Evolutionary conservation across 2,113 vertebrate species (phyloP).

Genomic region (Felis catus): F.catus_Fca126_mat1.0 CM031421.1:27836001-27836500

Average conservation of each 20-base stretch:
- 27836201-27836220: slow-evolving; percentile 40
- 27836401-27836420: slow-evolving; percentile 12
- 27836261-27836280: slow-evolving; percentile 19
- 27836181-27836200: slow-evolving; percentile 19
- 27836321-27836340: not conserved
- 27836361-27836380: slow-evolving; percentile 73
- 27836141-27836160: not conserved
- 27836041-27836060: not conserved
- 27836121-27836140: slow-evolving; percentile 2
- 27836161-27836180: not conserved
- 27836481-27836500: not conserved
- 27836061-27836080: not conserved
- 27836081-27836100: not conserved
- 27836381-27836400: slow-evolving; percentile 70
- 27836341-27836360: not conserved
- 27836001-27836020: not conserved
- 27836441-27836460: not conserved
- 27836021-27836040: rapidly evolving
- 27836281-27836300: slow-evolving; percentile 32
- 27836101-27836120: not conserved
- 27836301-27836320: slow-evolving; percentile 42
- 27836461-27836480: not conserved
- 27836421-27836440: slow-evolving; percentile 32
- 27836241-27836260: slow-evolving; percentile 18
- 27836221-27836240: slow-evolving; percentile 46